phyloP scores from a whole-genome alignment of 2,797 vertebrate species.

The Phataginus tricuspis region DNA sequence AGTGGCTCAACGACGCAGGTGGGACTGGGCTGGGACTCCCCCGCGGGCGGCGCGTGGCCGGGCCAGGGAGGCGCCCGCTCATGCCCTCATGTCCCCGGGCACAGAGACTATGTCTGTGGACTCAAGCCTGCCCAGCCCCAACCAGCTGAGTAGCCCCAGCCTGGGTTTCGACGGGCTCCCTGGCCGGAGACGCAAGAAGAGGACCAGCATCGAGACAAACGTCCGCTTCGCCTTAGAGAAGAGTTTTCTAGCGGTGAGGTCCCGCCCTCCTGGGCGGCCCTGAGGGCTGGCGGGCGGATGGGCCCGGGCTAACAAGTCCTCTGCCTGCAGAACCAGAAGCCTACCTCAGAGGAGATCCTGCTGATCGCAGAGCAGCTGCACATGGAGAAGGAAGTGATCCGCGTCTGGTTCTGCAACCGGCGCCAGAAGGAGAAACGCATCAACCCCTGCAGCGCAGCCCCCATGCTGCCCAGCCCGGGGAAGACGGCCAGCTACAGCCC shows the following conservation, averaged over 20 bases:
- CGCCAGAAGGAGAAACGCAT: slow-evolving; percentile 97
- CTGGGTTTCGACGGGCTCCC: slow-evolving; percentile 93
- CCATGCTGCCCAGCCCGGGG: slow-evolving; percentile 92
- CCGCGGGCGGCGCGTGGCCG: rapidly evolving
- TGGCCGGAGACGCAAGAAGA: slow-evolving; percentile 94
- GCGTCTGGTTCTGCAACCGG: slow-evolving; percentile 97
- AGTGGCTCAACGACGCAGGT: slow-evolving; percentile 97
- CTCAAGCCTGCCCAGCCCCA: slow-evolving; percentile 92
- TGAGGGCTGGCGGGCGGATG: neutral
- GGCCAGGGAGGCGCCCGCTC: neutral
- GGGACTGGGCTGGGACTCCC: slow-evolving; percentile 14
- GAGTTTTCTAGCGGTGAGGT: slow-evolving; percentile 93
- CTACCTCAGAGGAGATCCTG: slow-evolving; percentile 97
- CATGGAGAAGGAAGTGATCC: slow-evolving; percentile 98
- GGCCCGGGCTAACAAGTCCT: neutral
- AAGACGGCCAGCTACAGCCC: slow-evolving; percentile 93
- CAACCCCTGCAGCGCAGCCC: slow-evolving; percentile 93
- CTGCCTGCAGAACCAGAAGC: slow-evolving; percentile 94
- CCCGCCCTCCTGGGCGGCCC: neutral
- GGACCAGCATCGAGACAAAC: slow-evolving; percentile 97
- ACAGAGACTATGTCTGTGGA: slow-evolving; percentile 96
- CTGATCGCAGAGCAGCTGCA: slow-evolving; percentile 94
- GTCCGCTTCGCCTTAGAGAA: slow-evolving; percentile 95
- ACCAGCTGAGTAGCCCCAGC: slow-evolving; percentile 91
- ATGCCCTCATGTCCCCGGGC: neutral